Conservation (phyloP, 2,113 vertebrate species). For the Martes martes region DNA sequence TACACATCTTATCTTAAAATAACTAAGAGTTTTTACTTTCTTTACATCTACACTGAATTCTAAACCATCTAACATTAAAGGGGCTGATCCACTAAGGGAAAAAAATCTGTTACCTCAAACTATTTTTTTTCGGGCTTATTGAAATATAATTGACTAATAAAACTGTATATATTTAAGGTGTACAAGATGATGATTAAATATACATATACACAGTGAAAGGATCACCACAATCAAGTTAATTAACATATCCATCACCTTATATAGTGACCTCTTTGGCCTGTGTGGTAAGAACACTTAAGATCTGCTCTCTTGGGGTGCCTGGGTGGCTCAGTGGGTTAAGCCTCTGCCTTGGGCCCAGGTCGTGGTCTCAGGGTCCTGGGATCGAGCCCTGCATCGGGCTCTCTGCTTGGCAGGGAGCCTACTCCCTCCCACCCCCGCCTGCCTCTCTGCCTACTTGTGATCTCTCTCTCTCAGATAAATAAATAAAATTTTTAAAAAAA, state of each 20-base stretch:
- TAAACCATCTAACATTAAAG: neutral
- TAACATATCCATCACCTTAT: neutral
- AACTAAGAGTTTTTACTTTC: neutral
- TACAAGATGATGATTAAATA: neutral
- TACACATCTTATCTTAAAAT: neutral
- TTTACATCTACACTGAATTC: neutral
- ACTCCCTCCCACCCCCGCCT: too few relatives aligned
- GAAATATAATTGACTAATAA: neutral
- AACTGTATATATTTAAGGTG: neutral
- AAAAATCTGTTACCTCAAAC: neutral
- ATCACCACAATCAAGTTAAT: neutral
- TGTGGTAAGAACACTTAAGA: neutral
- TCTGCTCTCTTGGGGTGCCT: neutral
- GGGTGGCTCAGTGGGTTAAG: too few relatives aligned
- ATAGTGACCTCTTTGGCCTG: neutral
- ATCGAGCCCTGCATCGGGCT: too few relatives aligned
- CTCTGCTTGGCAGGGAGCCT: too few relatives aligned
- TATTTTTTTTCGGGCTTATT: neutral
- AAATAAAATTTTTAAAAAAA: too few relatives aligned
- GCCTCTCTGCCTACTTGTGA: too few relatives aligned
- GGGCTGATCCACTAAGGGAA: neutral
- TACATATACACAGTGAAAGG: neutral
- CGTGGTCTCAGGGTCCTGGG: too few relatives aligned
- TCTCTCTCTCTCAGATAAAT: too few relatives aligned
- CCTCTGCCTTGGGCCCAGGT: too few relatives aligned